phyloP scores from a whole-genome alignment of 2,797 vertebrate species.

The Tarsius wallacei region DNA sequence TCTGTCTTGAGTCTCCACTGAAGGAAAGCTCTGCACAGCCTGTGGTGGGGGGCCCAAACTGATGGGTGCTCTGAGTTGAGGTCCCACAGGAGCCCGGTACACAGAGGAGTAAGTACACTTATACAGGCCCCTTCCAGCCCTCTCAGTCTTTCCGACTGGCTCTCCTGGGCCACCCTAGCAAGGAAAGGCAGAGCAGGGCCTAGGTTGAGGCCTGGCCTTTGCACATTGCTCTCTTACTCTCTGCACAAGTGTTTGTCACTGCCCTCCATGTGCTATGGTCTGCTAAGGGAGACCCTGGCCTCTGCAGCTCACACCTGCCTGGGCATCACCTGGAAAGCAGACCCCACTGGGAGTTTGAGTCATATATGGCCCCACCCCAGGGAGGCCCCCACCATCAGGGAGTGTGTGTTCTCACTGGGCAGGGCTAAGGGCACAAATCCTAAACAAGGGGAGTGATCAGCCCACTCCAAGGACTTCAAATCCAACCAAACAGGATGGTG shows the following conservation, averaged over 20 bases:
- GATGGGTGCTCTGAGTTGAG: accelerated
- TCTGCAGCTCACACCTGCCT: neutral
- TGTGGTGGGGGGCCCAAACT: accelerated
- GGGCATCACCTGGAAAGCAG: too few species aligned
- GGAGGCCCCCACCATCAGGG: neutral
- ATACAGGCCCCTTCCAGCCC: too few species aligned
- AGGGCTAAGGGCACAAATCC: neutral
- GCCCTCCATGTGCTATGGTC: neutral
- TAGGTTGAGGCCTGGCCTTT: neutral
- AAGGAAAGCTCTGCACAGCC: neutral
- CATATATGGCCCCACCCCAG: too few species aligned
- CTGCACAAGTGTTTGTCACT: accelerated
- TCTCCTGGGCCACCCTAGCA: too few species aligned
- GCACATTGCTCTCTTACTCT: accelerated
- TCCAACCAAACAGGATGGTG: neutral
- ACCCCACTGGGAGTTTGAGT: accelerated
- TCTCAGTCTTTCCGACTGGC: too few species aligned
- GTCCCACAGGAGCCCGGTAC: too few species aligned
- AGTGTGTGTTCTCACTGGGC: accelerated
- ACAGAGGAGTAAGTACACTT: too few species aligned
- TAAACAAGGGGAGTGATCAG: neutral
- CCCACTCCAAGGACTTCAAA: neutral
- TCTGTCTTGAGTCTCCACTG: too few species aligned
- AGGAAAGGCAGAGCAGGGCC: too few species aligned
- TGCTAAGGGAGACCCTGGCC: accelerated